Evolutionary conservation across 2,797 vertebrate species (phyloP).

Genomic region (Lepus townsendii): DNA sequence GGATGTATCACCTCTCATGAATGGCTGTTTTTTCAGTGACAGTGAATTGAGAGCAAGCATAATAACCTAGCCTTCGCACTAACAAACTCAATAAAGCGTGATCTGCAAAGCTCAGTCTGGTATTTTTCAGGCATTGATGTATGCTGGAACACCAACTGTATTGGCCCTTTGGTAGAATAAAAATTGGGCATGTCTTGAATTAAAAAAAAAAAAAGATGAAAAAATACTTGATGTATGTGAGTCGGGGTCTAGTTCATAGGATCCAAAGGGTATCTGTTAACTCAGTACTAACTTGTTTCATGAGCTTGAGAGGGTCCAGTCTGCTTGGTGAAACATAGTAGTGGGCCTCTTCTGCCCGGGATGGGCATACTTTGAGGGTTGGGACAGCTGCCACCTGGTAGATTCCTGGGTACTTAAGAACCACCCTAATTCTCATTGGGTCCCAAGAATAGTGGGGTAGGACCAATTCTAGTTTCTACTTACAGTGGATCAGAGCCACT

Average conservation of each 20-base stretch:
- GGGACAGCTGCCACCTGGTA: not conserved
- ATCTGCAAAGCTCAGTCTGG: not conserved
- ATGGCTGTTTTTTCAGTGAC: not conserved
- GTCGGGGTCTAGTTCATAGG: not conserved
- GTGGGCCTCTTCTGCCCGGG: not conserved
- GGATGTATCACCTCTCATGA: not conserved
- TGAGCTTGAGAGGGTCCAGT: not conserved
- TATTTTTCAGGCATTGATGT: not conserved
- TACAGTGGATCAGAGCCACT: not conserved
- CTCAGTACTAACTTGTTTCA: not conserved
- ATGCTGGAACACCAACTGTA: not conserved
- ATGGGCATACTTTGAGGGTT: not conserved
- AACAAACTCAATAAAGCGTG: not conserved
- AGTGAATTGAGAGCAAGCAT: not conserved
- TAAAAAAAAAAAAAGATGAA: not conserved
- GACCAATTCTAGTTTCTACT: not conserved
- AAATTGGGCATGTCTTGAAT: not conserved
- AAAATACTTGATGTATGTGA: not conserved
- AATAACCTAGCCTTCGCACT: not conserved
- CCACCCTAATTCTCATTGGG: not conserved
- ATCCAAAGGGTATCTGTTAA: not conserved
- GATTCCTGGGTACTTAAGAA: not conserved
- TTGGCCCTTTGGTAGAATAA: not conserved
- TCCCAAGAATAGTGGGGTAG: not conserved
- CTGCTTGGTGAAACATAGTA: not conserved